Percentiles rank a stretch among this genome's conserved stretches.
These are phyloP conservation scores for Synanthedon formicaeformis DNA, from an alignment of 2,888 invertebrate species.

Conservation along the genomic window DNA sequence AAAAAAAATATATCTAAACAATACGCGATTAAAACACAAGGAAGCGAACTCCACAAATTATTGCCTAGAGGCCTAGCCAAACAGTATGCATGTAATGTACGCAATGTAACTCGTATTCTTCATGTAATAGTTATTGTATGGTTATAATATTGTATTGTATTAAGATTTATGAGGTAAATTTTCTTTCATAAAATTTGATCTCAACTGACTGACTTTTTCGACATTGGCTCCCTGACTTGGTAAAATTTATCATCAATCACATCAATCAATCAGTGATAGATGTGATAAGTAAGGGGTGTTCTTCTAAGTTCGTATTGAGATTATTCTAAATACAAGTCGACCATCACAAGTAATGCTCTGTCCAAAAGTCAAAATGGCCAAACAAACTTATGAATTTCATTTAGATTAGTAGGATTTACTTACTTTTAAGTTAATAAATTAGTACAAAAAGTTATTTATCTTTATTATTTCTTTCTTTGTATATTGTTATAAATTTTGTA, in stretches of 20 bases:
- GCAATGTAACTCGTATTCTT: background rate
- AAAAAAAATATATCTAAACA: too few species aligned
- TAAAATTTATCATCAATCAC: too few species aligned
- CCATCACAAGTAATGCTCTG: conserved; percentile 33
- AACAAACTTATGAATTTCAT: conserved; percentile 18
- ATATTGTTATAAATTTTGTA: conserved; percentile 14
- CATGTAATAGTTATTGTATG: background rate
- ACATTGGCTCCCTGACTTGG: background rate
- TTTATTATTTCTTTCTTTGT: conserved; percentile 16
- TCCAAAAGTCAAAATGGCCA: conserved; percentile 16
- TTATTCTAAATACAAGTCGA: background rate
- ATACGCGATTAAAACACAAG: conserved; percentile 15
- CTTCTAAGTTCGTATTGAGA: too few species aligned
- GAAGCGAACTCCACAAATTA: conserved; percentile 18
- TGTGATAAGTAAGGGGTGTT: too few species aligned
- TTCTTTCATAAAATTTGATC: conserved; percentile 39
- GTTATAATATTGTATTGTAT: background rate
- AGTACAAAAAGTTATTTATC: conserved; percentile 47
- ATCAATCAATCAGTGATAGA: too few species aligned
- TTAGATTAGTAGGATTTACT: conserved; percentile 23
- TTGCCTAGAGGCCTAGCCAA: conserved; percentile 27
- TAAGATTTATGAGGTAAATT: conserved; percentile 7
- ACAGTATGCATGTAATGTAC: conserved; percentile 3
- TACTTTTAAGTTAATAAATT: conserved; percentile 44
- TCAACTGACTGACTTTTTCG: conserved; percentile 33